Conservation (phyloP, 2,797 vertebrate genomes). For the Lacerta bilineata region DNA sequence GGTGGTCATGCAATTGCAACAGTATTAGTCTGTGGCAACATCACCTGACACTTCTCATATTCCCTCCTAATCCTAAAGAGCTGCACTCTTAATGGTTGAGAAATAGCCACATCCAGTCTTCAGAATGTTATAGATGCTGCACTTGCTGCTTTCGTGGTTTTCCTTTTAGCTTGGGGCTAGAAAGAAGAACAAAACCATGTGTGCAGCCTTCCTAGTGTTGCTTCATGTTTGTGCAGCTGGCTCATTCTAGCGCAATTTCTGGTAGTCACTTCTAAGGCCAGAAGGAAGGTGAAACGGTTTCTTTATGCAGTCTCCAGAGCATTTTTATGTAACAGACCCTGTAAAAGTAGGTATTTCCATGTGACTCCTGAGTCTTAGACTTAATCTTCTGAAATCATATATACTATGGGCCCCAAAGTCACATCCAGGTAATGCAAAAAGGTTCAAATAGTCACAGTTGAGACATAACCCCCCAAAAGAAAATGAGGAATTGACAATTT, state of each 20-base stretch:
- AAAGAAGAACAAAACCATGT: background rate
- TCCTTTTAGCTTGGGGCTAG: background rate
- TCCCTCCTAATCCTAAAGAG: background rate
- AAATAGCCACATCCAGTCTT: background rate
- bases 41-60: background rate
- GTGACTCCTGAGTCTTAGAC: background rate
- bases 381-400: background rate
- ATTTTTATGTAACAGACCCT: background rate
- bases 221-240: background rate
- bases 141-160: no score
- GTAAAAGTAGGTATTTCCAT: background rate
- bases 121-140: background rate
- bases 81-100: background rate
- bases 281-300: background rate
- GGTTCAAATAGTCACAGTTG: background rate
- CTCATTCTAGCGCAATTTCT: background rate
- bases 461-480: background rate
- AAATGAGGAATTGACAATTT: background rate
- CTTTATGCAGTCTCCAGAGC: background rate
- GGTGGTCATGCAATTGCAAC: background rate
- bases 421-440: background rate
- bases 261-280: background rate
- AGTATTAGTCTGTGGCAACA: background rate
- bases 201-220: background rate
- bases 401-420: background rate